Percentiles rank a stretch among this genome's conserved stretches.
Evolutionary conservation across 2,888 invertebrate genomes (phyloP).

Genomic region (Baronia brevicornis): DNA sequence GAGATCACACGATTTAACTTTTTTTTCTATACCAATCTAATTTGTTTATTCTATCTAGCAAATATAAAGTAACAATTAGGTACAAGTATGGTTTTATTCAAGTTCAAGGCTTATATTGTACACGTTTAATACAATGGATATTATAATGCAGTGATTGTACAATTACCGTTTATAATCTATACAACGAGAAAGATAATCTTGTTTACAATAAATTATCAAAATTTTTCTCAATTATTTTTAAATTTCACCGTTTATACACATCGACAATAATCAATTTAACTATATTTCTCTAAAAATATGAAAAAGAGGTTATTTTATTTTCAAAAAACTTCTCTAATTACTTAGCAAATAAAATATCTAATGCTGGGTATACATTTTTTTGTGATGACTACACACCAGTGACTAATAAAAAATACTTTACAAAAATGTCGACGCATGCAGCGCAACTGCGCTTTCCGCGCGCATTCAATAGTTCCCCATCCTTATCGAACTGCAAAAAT

Average conservation of each 20-base stretch:
- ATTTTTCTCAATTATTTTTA: constrained; percentile 42
- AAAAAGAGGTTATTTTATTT: constrained; percentile 61
- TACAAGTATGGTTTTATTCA: constrained; percentile 58
- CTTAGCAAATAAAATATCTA: constrained; percentile 58
- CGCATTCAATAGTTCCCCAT: constrained; percentile 16
- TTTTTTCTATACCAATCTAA: constrained; percentile 62
- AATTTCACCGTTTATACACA: constrained; percentile 47
- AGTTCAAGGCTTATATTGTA: constrained; percentile 46
- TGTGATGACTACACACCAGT: constrained; percentile 64
- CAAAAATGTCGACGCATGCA: constrained; percentile 34
- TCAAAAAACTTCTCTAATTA: constrained; percentile 54
- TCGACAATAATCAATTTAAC: constrained; percentile 54
- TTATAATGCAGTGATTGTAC: constrained; percentile 61
- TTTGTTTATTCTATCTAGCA: constrained; percentile 75
- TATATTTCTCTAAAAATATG: constrained; percentile 66
- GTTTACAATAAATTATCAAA: constrained; percentile 63
- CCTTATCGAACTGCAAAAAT: no score
- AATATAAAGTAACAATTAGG: constrained; percentile 75
- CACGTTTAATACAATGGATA: constrained; percentile 52
- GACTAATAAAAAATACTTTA: constrained; percentile 59
- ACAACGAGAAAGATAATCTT: constrained; percentile 62
- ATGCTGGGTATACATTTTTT: constrained; percentile 56
- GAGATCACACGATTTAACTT: constrained; percentile 58
- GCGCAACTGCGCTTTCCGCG: constrained; percentile 22
- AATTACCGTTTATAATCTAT: constrained; percentile 57